Evolutionary conservation across 2,797 vertebrate genomes (phyloP).

Genomic region (Acomys russatus): DNA sequence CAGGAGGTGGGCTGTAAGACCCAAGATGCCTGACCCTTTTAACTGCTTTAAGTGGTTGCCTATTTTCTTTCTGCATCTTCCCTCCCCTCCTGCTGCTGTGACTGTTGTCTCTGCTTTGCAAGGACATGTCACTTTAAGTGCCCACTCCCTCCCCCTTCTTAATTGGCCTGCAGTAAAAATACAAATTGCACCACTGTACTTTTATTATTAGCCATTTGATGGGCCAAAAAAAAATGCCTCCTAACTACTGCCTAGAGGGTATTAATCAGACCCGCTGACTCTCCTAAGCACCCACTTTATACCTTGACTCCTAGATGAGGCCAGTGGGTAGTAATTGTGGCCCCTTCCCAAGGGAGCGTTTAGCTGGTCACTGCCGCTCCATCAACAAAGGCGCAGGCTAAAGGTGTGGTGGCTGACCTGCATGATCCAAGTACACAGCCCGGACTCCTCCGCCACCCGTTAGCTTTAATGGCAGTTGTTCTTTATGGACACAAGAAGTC

Average conservation of each 20-base stretch:
- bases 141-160: conserved; percentile 77
- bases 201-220: conserved; percentile 77
- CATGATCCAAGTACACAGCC: conserved; percentile 62
- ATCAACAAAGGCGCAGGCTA: conserved; percentile 68
- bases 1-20: conserved; percentile 49
- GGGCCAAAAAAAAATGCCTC: conserved; percentile 70
- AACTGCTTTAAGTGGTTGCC: conserved; percentile 37
- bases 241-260: conserved; percentile 73
- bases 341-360: neutral
- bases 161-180: conserved; percentile 85
- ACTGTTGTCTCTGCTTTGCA: conserved; percentile 77
- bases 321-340: conserved; percentile 57
- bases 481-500: conserved; percentile 80
- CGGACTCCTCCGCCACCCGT: conserved; percentile 80
- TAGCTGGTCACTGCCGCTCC: conserved; percentile 73
- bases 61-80: conserved; percentile 39
- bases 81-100: conserved; percentile 24
- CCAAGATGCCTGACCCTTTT: conserved; percentile 56
- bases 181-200: conserved; percentile 75
- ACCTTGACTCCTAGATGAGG: conserved; percentile 12
- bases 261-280: conserved; percentile 81
- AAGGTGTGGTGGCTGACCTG: conserved; percentile 57
- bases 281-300: conserved; percentile 78
- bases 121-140: conserved; percentile 78
- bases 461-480: conserved; percentile 80